Evolutionary conservation across 2,113 vertebrate species (phyloP).

Genomic region (Puffinus mauretanicus): DNA sequence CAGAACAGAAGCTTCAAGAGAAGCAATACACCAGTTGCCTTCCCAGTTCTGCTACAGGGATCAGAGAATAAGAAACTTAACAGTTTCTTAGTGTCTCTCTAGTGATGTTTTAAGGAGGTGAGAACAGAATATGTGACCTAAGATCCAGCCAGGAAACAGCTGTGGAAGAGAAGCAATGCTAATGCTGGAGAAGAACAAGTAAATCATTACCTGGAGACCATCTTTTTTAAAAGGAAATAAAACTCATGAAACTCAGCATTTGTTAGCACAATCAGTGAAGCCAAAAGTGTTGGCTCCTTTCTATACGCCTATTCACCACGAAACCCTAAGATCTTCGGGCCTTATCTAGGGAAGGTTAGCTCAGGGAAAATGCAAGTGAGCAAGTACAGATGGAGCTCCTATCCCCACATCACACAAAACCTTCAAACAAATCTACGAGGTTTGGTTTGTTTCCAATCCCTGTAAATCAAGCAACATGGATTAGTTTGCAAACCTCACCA

Average conservation of each 20-base stretch:
- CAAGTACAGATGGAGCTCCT: neutral
- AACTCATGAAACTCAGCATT: neutral
- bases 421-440: neutral
- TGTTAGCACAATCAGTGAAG: neutral
- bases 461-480: neutral
- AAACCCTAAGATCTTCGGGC: neutral
- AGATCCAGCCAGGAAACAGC: neutral
- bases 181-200: neutral
- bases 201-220: neutral
- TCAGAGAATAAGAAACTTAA: neutral
- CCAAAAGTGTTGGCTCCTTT: neutral
- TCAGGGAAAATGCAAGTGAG: neutral
- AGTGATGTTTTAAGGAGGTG: neutral
- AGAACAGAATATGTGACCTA: neutral
- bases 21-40: neutral
- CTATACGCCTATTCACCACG: neutral
- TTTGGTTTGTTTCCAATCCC: constrained; percentile 12
- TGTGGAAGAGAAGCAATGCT: neutral
- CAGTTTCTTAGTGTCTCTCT: neutral
- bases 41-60: neutral
- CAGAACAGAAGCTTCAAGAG: neutral
- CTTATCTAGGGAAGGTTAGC: neutral
- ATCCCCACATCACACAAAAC: neutral
- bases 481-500: constrained; percentile 15
- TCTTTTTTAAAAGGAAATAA: neutral